Conservation (phyloP, 2,797 vertebrate genomes). For the Steatocranus sp. region DNA sequence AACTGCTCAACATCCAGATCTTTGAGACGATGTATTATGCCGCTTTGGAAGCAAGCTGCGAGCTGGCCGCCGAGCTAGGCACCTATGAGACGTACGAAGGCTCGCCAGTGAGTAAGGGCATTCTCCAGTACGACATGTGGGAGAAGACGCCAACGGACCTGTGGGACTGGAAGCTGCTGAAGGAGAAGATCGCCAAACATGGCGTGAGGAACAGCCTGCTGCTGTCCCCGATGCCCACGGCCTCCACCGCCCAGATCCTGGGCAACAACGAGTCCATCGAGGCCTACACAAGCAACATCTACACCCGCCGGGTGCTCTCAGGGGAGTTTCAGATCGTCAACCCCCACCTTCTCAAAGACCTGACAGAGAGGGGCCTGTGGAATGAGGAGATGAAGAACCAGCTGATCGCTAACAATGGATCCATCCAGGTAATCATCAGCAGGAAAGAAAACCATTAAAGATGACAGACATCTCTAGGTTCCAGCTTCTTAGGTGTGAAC, state of each 20-base stretch:
- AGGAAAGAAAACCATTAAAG: neutral
- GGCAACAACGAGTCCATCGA: conserved; percentile 98
- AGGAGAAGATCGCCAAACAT: conserved; percentile 89
- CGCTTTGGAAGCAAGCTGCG: conserved; percentile 91
- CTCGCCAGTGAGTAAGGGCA: conserved; percentile 89
- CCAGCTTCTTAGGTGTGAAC: neutral
- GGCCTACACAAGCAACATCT: conserved; percentile 98
- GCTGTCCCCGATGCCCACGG: conserved; percentile 95
- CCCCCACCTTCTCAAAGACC: conserved; percentile 93
- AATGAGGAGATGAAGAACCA: conserved; percentile 98
- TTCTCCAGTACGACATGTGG: conserved; percentile 99
- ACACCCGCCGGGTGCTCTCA: conserved; percentile 93
- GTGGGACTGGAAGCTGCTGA: conserved; percentile 88
- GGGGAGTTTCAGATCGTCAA: conserved; percentile 99
- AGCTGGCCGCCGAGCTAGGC: conserved; percentile 81
- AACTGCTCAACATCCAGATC: conserved; percentile 91
- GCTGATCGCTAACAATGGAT: conserved; percentile 91
- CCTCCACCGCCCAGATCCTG: conserved; percentile 97
- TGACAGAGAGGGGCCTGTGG: conserved; percentile 93
- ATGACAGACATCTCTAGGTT: neutral
- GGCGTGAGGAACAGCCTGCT: conserved; percentile 95
- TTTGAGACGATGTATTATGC: conserved; percentile 97
- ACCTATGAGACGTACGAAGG: conserved; percentile 89
- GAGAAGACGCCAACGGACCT: conserved; percentile 85
- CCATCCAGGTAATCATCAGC: conserved; percentile 83